Base-by-base conservation (phyloP, 2,797 vertebrate species). In the Danio kyathit region DNA sequence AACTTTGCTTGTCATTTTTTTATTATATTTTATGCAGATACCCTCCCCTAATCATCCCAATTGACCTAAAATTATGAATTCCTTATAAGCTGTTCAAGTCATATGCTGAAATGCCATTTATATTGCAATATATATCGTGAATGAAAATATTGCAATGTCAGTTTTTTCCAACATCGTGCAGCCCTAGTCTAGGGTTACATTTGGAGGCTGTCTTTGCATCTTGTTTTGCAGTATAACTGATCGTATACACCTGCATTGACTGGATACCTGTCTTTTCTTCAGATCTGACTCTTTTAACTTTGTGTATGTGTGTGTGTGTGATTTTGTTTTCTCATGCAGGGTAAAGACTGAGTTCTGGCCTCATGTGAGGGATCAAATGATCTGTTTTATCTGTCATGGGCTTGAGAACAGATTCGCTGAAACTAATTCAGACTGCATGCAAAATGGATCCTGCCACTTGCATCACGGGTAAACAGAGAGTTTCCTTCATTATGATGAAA, bases 361-460 rank as follows among this genome's bases (percentile, higher is more conserved):
- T 91, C 88, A 86, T 86, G 80, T 83, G 56, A 6, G n/a, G 70
- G 89, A 90, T 93, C 92, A 93, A 94, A 89, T 92, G 90, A 92
- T 94, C 87, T 88, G 59, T 66, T 81, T 92, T 87, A 87, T 88
- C 89, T 88, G 83, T 87, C 87, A 87, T 84, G 85, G 89, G 87
- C 87, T 89, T 88, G 90, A 87, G 89, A 89, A 90, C 89, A 86
- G 87, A 84, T 86, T 85, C 86, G 86, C 85, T 93, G 93, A 92
- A 87, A 94, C 93, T 90, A 94, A 95, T 94, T 90, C 81, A 82
- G 76, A 87, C 87, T 88, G 89, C 92, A 90, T 94, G 91, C 87
- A 89, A 90, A 94, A 93, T 92, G 91, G 86, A 89, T 74, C 81
- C 88, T 61, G 91, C 89, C 90, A 89, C 91, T 93, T 93, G 92